Evolutionary conservation across 64 coral and sea anemone species (phyloP).

Genomic region (Acropora tenuis): DNA sequence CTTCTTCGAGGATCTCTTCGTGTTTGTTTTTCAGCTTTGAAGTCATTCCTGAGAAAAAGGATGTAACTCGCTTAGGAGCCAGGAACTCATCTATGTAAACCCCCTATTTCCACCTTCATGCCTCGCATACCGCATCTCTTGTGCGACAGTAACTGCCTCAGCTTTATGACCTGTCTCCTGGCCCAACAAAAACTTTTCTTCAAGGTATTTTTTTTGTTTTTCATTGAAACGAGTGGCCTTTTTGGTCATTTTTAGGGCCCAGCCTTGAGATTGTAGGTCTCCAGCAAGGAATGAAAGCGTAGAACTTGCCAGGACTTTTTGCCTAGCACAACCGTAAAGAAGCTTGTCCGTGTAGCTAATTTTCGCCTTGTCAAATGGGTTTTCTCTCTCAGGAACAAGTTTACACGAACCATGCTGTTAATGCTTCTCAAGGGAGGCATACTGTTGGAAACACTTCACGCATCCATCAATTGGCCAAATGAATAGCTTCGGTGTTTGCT

Average conservation of each 20-base stretch:
- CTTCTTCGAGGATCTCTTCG: slow-evolving; percentile 2
- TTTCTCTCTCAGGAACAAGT: slow-evolving; percentile 46
- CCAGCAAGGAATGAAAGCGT: too few species aligned
- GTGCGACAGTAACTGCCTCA: slow-evolving; percentile 10
- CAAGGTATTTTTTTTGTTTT: slow-evolving; percentile 27
- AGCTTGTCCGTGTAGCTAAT: slow-evolving; percentile 48
- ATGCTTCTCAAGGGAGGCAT: not conserved
- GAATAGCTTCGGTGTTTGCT: not conserved
- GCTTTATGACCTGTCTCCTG: slow-evolving; percentile 48
- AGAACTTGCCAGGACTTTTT: not conserved
- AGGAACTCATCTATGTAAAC: slow-evolving; percentile 35
- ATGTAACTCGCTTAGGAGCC: not conserved
- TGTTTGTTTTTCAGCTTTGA: slow-evolving; percentile 6
- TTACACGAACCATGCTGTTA: slow-evolving; percentile 13
- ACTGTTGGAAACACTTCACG: too few species aligned
- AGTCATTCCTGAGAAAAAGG: slow-evolving; percentile 17
- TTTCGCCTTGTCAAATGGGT: slow-evolving; percentile 60
- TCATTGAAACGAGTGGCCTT: slow-evolving; percentile 59
- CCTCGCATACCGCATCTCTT: slow-evolving; percentile 45
- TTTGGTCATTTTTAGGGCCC: slow-evolving; percentile 60
- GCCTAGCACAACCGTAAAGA: slow-evolving; percentile 22
- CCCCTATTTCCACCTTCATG: slow-evolving; percentile 1
- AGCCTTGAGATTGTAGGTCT: slow-evolving; percentile 22
- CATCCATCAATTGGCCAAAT: too few species aligned
- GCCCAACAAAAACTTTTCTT: not conserved